Evolutionary conservation across 2,113 vertebrate genomes (phyloP), one percentile per base, ranked within the genome.

Genomic region (Perccottus glenii): DNA sequence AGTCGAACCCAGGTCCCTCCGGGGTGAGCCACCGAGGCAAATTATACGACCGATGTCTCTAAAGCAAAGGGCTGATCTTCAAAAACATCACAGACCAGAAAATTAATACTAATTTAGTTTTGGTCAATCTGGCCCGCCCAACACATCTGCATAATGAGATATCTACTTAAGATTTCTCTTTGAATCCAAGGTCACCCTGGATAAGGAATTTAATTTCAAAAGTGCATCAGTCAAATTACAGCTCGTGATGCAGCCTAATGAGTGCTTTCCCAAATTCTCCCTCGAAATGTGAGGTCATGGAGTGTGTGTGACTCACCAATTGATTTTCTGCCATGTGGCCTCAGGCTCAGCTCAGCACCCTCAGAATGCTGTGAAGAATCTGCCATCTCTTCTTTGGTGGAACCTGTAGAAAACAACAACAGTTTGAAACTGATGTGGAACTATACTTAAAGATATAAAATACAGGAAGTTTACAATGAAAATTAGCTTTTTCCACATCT

Each of bases 251-350:
- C 45, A 1, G 53, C 43, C 66, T 66, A 72, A 78, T 59, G 66
- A 77, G 57, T 48, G 58, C 27, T 36, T 45, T 12, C n/a, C 49
- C 70, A 69, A 59, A 47, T 48, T 64, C 55, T 36, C 55, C 64
- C 49, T 59, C 58, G 32, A 19, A 64, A 42, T 65, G 58, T 47
- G 49, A 51, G 60, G 63, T 70, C 65, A 60, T n/a, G n/a, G n/a
- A n/a, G n/a, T 53, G 66, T 27, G 45, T 46, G 2, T 78, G 45
- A 82, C 89, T 90, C 77, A 93, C 92, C 91, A 8, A 90, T 91
- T 44, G 90, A 92, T 72, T 93, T 92, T 62, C 87, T 88, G 71
- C 87, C 85, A 5, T 89, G 89, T 4, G 81, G 72, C 67, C 87
- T 91, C 67, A 87, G 81, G 70, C 77, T 90, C 63, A 91, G 86